phyloP scores from a whole-genome alignment of 2,113 vertebrate genomes.

The Asarcornis scutulata region DNA sequence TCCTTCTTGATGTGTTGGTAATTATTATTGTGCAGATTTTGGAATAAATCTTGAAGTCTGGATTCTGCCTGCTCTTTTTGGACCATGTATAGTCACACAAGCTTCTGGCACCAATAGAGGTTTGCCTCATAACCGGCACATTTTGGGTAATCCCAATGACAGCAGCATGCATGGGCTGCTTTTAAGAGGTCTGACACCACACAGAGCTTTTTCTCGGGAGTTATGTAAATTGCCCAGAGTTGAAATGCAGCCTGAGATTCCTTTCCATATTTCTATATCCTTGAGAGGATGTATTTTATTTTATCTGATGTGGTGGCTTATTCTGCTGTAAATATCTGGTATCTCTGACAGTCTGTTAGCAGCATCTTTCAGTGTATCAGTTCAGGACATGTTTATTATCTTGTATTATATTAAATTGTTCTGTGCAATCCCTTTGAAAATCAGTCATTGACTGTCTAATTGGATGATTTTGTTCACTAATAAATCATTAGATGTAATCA shows the following conservation, averaged over 20 bases:
- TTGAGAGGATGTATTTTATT: slow-evolving; percentile 47
- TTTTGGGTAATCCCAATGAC: fast-evolving
- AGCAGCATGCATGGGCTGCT: background rate
- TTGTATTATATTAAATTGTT: slow-evolving; percentile 20
- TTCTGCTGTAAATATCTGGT: slow-evolving; percentile 56
- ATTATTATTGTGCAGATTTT: background rate
- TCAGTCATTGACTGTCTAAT: background rate
- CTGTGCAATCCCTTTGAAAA: background rate
- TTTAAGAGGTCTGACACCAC: background rate
- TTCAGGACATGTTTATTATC: slow-evolving; percentile 34
- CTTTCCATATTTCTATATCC: slow-evolving; percentile 18
- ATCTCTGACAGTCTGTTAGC: slow-evolving; percentile 45
- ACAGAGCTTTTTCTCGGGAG: background rate
- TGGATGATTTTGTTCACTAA: slow-evolving; percentile 12
- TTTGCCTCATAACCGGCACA: background rate
- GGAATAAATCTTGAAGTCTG: background rate
- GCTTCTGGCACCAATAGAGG: background rate
- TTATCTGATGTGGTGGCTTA: slow-evolving; percentile 54
- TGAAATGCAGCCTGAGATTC: background rate
- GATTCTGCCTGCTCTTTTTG: background rate
- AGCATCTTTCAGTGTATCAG: slow-evolving; percentile 4
- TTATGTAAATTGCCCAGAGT: background rate
- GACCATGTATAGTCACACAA: background rate
- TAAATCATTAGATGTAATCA: slow-evolving; percentile 1
- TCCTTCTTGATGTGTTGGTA: background rate